Percentiles rank a stretch among this genome's conserved stretches.
These are phyloP conservation scores for Vesta saturnalis DNA, from an alignment of 2,888 invertebrate genomes.

Conservation along the genomic window DNA sequence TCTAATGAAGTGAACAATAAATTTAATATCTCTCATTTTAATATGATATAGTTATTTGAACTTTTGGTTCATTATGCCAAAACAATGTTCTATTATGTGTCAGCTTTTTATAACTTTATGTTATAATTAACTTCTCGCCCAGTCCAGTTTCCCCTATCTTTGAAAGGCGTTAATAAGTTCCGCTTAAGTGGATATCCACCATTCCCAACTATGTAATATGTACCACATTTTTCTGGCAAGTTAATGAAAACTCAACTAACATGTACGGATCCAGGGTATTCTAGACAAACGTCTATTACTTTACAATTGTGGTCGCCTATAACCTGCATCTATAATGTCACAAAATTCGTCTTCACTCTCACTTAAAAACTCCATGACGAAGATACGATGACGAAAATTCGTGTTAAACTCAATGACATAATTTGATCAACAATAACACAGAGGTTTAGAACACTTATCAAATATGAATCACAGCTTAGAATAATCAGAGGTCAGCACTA, in stretches of 20 bases:
- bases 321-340: slow-evolving; percentile 17
- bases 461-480: no score
- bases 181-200: no score
- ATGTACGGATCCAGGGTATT: slow-evolving; percentile 20
- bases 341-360: no score
- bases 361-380: no score
- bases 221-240: slow-evolving; percentile 6
- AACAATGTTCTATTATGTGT: slow-evolving; percentile 28
- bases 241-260: no score
- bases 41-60: slow-evolving; percentile 29
- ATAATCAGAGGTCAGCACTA: no score
- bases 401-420: no score
- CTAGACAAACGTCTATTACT: slow-evolving; percentile 18
- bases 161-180: slow-evolving; percentile 25
- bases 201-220: slow-evolving; percentile 3
- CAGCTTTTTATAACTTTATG: slow-evolving; percentile 17
- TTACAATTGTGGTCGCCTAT: slow-evolving; percentile 19
- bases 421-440: no score
- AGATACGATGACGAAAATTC: no score
- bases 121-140: slow-evolving; percentile 23
- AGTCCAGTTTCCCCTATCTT: slow-evolving; percentile 20
- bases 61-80: slow-evolving; percentile 31
- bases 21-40: slow-evolving; percentile 23
- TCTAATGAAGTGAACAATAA: slow-evolving; percentile 30
- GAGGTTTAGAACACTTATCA: no score